Percentiles rank a stretch among this genome's conserved stretches.
phyloP scores from a whole-genome alignment of 2,113 vertebrate species.

The Micromys minutus region DNA sequence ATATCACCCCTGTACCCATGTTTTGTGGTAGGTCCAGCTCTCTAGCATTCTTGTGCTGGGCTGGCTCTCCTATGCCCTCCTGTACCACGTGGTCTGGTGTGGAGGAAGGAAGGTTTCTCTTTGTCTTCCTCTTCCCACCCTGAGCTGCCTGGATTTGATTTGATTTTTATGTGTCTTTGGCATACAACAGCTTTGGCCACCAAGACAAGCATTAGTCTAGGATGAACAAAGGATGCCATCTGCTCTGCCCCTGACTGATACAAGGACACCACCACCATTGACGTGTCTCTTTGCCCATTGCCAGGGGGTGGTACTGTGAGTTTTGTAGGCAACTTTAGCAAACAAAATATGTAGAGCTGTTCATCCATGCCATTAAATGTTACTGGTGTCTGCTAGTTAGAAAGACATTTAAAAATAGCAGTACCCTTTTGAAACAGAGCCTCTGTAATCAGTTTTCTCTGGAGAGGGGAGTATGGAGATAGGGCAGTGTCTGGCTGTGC shows the following conservation, averaged over 20 bases:
- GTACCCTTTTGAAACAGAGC: background rate
- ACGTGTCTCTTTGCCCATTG: background rate
- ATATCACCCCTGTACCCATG: background rate
- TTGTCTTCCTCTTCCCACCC: background rate
- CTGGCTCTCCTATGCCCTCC: background rate
- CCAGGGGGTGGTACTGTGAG: background rate
- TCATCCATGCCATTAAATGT: background rate
- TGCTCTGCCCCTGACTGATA: background rate
- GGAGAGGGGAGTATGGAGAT: background rate
- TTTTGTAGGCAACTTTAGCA: background rate
- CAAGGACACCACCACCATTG: background rate
- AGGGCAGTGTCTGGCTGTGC: background rate
- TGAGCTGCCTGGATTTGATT: background rate
- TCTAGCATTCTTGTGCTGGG: background rate
- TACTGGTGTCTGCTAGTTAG: background rate
- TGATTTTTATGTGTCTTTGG: background rate
- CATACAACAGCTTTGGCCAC: background rate
- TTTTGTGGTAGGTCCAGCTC: background rate
- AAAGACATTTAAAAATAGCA: constrained; percentile 10
- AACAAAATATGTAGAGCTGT: background rate
- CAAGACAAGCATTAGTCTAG: background rate
- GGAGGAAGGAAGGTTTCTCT: background rate
- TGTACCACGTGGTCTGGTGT: background rate
- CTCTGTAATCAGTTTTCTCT: background rate
- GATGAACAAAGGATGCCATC: background rate